These are phyloP conservation scores for Dastarcus helophoroides DNA, from an alignment of 2,888 invertebrate genomes.

Conservation along the genomic window DNA sequence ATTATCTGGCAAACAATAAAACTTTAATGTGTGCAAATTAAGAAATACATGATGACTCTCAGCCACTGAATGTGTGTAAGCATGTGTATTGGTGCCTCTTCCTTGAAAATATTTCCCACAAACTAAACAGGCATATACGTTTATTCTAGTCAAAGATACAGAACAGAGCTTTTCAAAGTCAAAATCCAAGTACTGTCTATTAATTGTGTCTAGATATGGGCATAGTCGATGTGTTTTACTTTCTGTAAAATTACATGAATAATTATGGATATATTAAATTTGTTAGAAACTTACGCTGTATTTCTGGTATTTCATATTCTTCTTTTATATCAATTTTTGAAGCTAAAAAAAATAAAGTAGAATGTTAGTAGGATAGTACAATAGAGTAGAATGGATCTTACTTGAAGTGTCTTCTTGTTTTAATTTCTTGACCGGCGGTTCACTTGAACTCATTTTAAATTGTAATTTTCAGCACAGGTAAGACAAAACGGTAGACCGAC, in stretches of 20 bases:
- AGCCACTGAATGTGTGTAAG: slow-evolving; percentile 97
- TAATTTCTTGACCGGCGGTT: no score
- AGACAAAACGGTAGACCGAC: no score
- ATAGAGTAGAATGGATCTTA: no score
- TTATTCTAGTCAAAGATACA: slow-evolving; percentile 92
- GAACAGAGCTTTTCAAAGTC: slow-evolving; percentile 99
- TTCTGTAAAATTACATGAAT: slow-evolving; percentile 4
- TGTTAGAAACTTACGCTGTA: no score
- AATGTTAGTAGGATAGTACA: no score
- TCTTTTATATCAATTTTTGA: no score
- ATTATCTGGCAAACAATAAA: slow-evolving; percentile 98
- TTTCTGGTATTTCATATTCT: no score
- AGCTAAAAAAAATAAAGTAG: no score
- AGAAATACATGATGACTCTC: slow-evolving; percentile 97
- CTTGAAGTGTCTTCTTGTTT: no score
- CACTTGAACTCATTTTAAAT: no score
- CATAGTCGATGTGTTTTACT: slow-evolving; percentile 45
- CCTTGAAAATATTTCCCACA: slow-evolving; percentile 99
- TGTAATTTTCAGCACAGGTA: no score
- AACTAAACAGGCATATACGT: slow-evolving; percentile 97
- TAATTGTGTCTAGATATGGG: slow-evolving; percentile 97
- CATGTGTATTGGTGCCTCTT: slow-evolving; percentile 94
- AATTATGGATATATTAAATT: no score
- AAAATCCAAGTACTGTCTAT: slow-evolving; percentile 92
- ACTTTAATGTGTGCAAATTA: slow-evolving; percentile 91